These are phyloP conservation scores for Elaphurus davidianus DNA, from an alignment of 2,113 vertebrate species.

Conservation along the genomic window DNA sequence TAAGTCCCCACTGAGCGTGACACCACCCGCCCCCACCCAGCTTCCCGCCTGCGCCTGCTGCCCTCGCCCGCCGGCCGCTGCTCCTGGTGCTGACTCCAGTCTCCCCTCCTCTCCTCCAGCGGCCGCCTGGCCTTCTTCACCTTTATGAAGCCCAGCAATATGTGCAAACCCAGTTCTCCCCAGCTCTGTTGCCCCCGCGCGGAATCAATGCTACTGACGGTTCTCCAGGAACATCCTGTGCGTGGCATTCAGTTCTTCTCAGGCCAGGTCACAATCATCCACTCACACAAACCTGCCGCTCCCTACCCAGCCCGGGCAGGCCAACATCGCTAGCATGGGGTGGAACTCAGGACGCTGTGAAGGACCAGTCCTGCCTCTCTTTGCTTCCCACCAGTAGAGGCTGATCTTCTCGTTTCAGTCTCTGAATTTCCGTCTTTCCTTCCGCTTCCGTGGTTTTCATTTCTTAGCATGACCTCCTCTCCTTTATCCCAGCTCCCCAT, in stretches of 20 bases:
- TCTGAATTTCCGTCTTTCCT: background rate
- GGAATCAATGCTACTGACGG: fast-evolving
- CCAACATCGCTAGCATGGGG: fast-evolving
- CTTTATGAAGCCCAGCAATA: background rate
- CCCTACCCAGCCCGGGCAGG: background rate
- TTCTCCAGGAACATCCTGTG: fast-evolving
- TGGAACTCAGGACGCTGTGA: fast-evolving
- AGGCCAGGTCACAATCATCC: fast-evolving
- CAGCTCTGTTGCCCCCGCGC: fast-evolving
- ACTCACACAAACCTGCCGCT: background rate
- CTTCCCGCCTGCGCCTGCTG: fast-evolving
- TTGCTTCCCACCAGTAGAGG: fast-evolving
- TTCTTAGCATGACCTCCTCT: background rate
- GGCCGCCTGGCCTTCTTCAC: background rate
- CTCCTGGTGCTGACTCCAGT: fast-evolving
- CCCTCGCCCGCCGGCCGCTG: background rate
- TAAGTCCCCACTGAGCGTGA: fast-evolving
- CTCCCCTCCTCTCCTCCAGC: background rate
- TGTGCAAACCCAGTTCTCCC: background rate
- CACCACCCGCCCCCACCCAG: fast-evolving
- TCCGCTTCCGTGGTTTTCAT: fast-evolving
- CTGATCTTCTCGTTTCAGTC: fast-evolving
- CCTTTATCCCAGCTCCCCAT: background rate
- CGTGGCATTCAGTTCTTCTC: fast-evolving
- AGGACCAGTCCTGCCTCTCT: fast-evolving